Evolutionary conservation across 1,140 invertebrate species (phyloP), one percentile per base, ranked within the genome.

Genomic region (Apis cerana): DNA sequence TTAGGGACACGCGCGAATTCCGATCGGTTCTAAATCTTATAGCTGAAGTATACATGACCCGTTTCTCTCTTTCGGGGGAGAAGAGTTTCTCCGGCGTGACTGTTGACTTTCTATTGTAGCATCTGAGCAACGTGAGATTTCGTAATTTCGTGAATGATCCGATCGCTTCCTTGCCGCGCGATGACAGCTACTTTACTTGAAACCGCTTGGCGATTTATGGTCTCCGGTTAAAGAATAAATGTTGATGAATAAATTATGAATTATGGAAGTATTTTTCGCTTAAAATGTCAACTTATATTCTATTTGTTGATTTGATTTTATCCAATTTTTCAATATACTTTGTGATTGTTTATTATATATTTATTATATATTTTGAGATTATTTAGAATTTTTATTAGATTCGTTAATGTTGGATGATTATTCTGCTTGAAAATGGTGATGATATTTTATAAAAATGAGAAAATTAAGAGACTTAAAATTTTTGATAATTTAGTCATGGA

Each of bases 71-170:
- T 56, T 27, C 59, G 17, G 21, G n/a, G 23, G 43, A 33, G n/a
- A 11, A 67, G 21, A n/a, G 62, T 81, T 75, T 15, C 61, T 68
- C 23, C 19, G 52, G 23, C 52, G 62, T 48, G 33, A 58, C 64
- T 33, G 80, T 75, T 76, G 80, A 76, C 80, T 82, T 82, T 82
- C 80, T 82, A 82, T 82, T 76, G 74, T 81, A 54, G 33, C 72
- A 67, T 81, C 80, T n/a, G 61, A 59, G 74, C 54, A 54, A 76
- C 15, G 80, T 27, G 62, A 43, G 72, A 15, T 82, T 82, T 82
- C 80, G 80, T 82, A 82, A 82, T 75, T 82, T 61, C 54, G 54
- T 76, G 72, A 75, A 68, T 67, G 80, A 75, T 81, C 72, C 43
- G 80, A 81, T 75, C 48, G 72, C 62, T 48, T 48, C 72, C 43